Conservation (phyloP, 2,797 vertebrate species). For the Mormyrus hasselquistii region DNA sequence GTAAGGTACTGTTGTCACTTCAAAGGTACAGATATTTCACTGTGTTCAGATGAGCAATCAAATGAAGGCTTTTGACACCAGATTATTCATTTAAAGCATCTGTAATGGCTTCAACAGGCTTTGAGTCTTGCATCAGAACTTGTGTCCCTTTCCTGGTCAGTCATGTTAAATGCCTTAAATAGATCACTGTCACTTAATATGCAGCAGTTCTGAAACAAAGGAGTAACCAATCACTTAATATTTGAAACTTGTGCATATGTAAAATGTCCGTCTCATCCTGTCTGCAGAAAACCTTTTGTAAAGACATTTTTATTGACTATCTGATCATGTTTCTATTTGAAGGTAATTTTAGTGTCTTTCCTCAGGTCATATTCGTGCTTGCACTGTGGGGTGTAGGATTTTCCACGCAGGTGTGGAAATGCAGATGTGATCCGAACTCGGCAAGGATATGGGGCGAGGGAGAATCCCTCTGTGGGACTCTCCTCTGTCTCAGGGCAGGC, state of each 20-base stretch:
- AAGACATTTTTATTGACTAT: conserved; percentile 36
- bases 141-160: conserved; percentile 19
- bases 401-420: background rate
- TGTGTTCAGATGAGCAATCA: conserved; percentile 28
- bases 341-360: conserved; percentile 23
- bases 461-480: background rate
- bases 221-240: conserved; percentile 22
- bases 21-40: conserved; percentile 31
- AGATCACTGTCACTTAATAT: conserved; percentile 44
- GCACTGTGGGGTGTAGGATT: conserved; percentile 16
- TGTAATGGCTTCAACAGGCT: background rate
- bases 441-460: background rate
- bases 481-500: background rate
- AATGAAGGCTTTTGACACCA: background rate
- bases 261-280: background rate
- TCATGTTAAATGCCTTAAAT: conserved; percentile 43
- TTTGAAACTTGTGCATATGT: background rate
- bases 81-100: conserved; percentile 15
- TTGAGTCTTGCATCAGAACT: conserved; percentile 20
- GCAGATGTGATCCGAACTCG: background rate
- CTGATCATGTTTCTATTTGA: conserved; percentile 32
- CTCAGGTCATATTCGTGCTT: conserved; percentile 39
- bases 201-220: conserved; percentile 40
- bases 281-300: conserved; percentile 18
- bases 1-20: conserved; percentile 30